Evolutionary conservation across 1,140 invertebrate genomes (phyloP), one percentile per base, ranked within the genome.

Genomic region (Drosophila rufa): DNA sequence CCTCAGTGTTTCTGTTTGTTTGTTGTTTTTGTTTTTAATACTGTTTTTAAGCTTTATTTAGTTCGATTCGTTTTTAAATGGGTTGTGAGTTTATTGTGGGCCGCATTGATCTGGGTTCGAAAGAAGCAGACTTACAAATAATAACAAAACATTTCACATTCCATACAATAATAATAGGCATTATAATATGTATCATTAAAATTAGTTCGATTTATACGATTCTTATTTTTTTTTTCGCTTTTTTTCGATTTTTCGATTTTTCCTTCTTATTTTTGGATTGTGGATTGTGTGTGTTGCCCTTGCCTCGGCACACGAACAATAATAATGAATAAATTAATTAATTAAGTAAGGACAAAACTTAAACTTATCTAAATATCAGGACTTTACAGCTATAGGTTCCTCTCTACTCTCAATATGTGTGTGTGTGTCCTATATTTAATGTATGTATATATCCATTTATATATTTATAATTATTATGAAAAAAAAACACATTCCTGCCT

Each of bases 121-220:
- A 66, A 75, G 58, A 75, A 69, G 70, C 79, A 45, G 64, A 79
- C 89, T 84, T 91, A 91, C 55, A 87, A 91, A 87, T 82, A 91
- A 91, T 87, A 91, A 87, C 89, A 87, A 77, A 91, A 91, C 82
- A 91, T 91, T 91, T 80, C 78, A 86, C 70, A 86, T 62, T 81
- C 51, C 68, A 68, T 73, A 68, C 61, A 65, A 69, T 84, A 76
- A 71, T 71, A 58, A 40, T 78, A 75, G 40, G 46, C 46, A 38
- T 59, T 61, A 30, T 6, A 59, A 51, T 70, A 43, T 53, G 17
- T 75, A 66, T 79, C 45, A 43, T 61, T 79, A 64, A 30, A 75
- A 68, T 69, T 75, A 80, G 45, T 75, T 45, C 43, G 78, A 78
- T 79, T 17, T 45, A 51, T 33, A 19, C 9, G 38, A 38, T 22